Evolutionary conservation across 2,113 vertebrate genomes (phyloP).

Genomic region (Mustelus asterias): DNA sequence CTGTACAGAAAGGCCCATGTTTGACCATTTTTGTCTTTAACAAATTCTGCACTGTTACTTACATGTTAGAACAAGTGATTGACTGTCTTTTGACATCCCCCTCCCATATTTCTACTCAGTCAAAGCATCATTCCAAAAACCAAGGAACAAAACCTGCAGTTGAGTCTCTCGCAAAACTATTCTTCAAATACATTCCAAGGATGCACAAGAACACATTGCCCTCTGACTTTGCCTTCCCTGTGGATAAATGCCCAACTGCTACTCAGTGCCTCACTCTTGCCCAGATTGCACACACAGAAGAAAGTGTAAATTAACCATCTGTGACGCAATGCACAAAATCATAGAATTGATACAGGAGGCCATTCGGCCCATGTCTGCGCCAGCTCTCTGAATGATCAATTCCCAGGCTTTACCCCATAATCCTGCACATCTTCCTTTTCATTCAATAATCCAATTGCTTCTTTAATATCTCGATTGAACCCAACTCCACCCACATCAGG

Average conservation of each 20-base stretch:
- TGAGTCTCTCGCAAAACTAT: neutral
- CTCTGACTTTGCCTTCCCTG: neutral
- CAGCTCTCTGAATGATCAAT: too few relatives aligned
- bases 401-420: too few relatives aligned
- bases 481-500: too few relatives aligned
- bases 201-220: neutral
- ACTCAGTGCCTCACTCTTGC: neutral
- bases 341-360: too few relatives aligned
- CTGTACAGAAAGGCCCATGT: neutral
- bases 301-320: neutral
- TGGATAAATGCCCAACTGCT: neutral
- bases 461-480: too few relatives aligned
- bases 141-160: neutral
- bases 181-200: neutral
- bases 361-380: too few relatives aligned
- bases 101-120: neutral
- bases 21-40: neutral
- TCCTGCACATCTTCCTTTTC: too few relatives aligned
- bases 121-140: neutral
- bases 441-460: too few relatives aligned
- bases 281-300: neutral
- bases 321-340: neutral
- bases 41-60: neutral
- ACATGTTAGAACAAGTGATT: neutral
- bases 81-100: neutral